Evolutionary conservation across 2,113 vertebrate genomes (phyloP).

Genomic region (Clarias macrocephalus): DNA sequence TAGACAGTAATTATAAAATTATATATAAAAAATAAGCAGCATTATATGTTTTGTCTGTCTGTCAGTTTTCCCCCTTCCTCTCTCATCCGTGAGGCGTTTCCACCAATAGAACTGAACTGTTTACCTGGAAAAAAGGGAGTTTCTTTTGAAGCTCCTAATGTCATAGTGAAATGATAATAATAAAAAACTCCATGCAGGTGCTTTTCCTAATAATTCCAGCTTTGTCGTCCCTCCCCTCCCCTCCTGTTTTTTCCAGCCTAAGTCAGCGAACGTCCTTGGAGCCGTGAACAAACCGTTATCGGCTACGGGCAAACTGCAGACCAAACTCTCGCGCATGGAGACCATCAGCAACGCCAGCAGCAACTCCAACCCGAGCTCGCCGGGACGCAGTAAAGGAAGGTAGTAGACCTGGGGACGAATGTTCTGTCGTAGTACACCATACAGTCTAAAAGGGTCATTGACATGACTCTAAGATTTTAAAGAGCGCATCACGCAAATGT

Average conservation of each 20-base stretch:
- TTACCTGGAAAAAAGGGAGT: background rate
- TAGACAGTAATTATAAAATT: no score
- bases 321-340: constrained; percentile 96
- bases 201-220: background rate
- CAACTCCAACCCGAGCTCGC: constrained; percentile 94
- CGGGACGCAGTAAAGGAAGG: constrained; percentile 94
- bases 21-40: no score
- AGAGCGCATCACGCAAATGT: background rate
- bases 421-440: background rate
- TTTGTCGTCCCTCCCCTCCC: background rate
- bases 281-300: constrained; percentile 97
- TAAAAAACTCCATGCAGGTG: background rate
- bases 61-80: no score
- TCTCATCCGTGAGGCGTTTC: no score
- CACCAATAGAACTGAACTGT: background rate
- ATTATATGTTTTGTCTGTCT: no score
- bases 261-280: constrained; percentile 94
- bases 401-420: background rate
- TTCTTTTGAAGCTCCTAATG: background rate
- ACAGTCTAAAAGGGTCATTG: background rate
- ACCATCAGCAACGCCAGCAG: constrained; percentile 95
- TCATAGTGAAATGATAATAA: background rate
- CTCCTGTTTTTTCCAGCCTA: constrained; percentile 75
- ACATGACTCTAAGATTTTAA: background rate
- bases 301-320: constrained; percentile 93